phyloP scores from a whole-genome alignment of 2,797 vertebrate species.

The Myotis myotis region DNA sequence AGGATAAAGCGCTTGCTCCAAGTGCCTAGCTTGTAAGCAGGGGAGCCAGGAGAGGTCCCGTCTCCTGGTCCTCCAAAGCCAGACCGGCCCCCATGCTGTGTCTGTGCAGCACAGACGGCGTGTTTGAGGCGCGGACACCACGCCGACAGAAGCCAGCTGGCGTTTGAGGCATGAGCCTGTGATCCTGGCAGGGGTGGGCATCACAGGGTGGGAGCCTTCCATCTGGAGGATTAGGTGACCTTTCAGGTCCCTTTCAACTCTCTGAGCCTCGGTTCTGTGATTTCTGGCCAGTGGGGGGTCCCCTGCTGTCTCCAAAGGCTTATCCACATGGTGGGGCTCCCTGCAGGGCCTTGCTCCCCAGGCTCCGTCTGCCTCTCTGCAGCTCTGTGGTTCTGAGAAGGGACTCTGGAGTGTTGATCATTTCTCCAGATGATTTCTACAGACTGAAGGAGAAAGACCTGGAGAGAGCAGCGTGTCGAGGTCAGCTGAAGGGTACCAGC shows the following conservation, averaged over 20 bases:
- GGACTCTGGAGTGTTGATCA: background rate
- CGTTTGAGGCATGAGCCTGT: constrained; percentile 28
- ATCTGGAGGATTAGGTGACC: constrained; percentile 50
- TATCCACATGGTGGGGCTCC: background rate
- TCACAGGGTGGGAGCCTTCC: background rate
- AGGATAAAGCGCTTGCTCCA: background rate
- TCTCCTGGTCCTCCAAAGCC: background rate
- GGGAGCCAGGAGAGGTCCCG: rapidly evolving
- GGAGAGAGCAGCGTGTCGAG: background rate
- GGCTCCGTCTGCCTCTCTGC: rapidly evolving
- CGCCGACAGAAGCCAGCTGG: background rate
- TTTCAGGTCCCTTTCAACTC: constrained; percentile 71
- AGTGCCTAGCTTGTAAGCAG: background rate
- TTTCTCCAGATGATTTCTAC: background rate
- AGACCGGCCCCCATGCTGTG: background rate
- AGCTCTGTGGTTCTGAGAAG: background rate
- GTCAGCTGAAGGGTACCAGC: background rate
- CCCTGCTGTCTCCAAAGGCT: constrained; percentile 34
- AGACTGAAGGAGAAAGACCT: too few relatives aligned
- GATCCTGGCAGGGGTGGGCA: constrained; percentile 37
- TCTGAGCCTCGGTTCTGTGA: background rate
- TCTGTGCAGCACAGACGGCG: background rate
- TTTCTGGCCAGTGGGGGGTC: constrained; percentile 19
- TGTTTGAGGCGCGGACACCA: background rate
- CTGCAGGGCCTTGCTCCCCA: background rate